Conservation (phyloP, 2,797 vertebrate genomes). For the Nyctibius grandis region DNA sequence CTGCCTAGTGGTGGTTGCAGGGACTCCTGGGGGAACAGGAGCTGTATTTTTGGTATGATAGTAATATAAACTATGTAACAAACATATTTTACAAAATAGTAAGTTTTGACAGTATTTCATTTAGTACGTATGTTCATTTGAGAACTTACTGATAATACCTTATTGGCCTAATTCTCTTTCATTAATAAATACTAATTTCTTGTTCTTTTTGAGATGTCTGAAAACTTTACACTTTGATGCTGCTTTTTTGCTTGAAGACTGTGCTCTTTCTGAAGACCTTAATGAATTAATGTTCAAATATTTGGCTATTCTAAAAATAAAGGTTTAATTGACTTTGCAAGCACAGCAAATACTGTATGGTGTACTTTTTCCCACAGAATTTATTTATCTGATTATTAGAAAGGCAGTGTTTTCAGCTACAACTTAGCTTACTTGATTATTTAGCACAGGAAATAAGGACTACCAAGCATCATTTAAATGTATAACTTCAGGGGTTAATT, state of each 20-base stretch:
- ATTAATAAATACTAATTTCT: background rate
- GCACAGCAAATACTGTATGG: background rate
- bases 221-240: background rate
- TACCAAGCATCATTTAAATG: constrained; percentile 16
- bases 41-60: background rate
- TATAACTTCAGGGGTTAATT: constrained; percentile 54
- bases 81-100: background rate
- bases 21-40: background rate
- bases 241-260: background rate
- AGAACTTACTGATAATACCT: background rate
- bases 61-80: background rate
- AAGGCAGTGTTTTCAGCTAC: background rate
- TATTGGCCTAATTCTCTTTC: background rate
- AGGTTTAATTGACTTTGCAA: background rate
- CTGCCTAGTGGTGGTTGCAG: background rate
- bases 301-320: background rate
- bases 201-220: background rate
- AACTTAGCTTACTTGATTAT: background rate
- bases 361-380: background rate
- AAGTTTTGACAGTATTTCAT: background rate
- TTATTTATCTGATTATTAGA: background rate
- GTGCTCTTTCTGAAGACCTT: background rate
- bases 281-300: background rate
- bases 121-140: background rate
- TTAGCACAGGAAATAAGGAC: background rate